Base-by-base conservation (phyloP, 2,113 vertebrate species). In the Pelodiscus sinensis region DNA sequence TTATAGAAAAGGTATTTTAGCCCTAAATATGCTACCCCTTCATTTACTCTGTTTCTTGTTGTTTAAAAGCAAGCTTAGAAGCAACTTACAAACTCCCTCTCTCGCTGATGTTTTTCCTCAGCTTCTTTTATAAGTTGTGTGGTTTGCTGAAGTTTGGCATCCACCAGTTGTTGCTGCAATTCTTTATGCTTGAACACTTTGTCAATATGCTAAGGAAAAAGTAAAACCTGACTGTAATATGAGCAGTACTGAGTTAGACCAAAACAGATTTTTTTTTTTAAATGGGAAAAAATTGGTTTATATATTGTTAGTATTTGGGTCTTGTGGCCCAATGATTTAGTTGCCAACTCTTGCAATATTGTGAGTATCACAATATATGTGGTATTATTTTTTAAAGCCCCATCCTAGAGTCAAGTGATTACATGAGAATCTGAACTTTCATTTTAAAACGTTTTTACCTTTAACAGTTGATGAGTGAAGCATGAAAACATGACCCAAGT, bases 141-240 rank as follows among this genome's bases (percentile, higher is more conserved):
- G 25, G 99, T 99, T 94, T 99, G 99, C 97, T 99, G 99, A 94
- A 99, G 98, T 97, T 99, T 99, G 95, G 99, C 98, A 80, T 99
- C 99, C 96, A 99, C 99, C 86, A 99, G 98, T 97, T 99, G 99
- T 92, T 99, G 99, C 87, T 99, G 99, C 51, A 99, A 96, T 94
- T 99, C 99, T 97, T 99, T 99, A 97, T 99, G 99, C 92, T 99
- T 99, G 97, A 99, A 99, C 84, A 99, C 99, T 95, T 99, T 99
- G 97, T 99, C 99, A 92, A 99, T 99, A 89, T 99, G 99, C 99
- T 99, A 92, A 14, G 89, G 58, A 51, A 79, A 93, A 91, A 94
- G 80, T 44, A 54, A 54, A 92, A 91, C 90, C 71, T 57, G 1
- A 0, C 3, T 85, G 19, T 92, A 86, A 94, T 1, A 84, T 0